Conservation (phyloP, 2,797 vertebrate genomes). For the Xenopus petersii region DNA sequence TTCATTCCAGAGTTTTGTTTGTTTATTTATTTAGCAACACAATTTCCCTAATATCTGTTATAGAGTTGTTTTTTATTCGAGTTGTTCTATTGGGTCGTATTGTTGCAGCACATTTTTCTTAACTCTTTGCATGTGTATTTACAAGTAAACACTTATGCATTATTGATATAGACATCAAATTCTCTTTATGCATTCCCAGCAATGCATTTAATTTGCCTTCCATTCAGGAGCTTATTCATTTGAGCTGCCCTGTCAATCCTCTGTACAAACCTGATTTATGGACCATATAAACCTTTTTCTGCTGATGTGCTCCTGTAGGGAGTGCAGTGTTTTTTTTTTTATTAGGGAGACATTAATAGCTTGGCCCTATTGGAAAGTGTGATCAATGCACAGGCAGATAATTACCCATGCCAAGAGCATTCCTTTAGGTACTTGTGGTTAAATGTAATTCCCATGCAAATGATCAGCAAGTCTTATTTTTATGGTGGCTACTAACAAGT, state of each 20-base stretch:
- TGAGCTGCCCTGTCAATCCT: neutral
- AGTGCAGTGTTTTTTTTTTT: neutral
- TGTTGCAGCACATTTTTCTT: neutral
- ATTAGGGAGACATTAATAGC: constrained; percentile 29
- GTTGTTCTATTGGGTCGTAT: neutral
- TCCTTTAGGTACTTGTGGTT: constrained; percentile 13
- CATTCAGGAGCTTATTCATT: neutral
- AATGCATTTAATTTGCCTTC: neutral
- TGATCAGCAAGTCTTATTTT: constrained; percentile 12
- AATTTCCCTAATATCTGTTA: too few relatives aligned
- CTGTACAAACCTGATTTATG: constrained; percentile 8
- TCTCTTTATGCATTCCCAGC: neutral
- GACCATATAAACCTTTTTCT: constrained; percentile 6
- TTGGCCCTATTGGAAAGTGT: constrained; percentile 16
- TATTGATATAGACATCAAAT: neutral
- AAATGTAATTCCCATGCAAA: constrained; percentile 14
- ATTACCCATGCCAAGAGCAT: constrained; percentile 29
- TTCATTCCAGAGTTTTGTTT: too few relatives aligned
- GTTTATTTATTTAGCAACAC: too few relatives aligned
- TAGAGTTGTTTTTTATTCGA: too few relatives aligned
- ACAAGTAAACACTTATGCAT: neutral
- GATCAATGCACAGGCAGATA: constrained; percentile 30
- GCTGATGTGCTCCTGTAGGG: constrained; percentile 3
- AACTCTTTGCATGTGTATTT: neutral
- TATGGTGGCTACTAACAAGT: constrained; percentile 1